Percentiles rank a stretch among this genome's conserved stretches.
phyloP scores from a whole-genome alignment of 2,888 invertebrate genomes.

The Dicyrtomina minuta region DNA sequence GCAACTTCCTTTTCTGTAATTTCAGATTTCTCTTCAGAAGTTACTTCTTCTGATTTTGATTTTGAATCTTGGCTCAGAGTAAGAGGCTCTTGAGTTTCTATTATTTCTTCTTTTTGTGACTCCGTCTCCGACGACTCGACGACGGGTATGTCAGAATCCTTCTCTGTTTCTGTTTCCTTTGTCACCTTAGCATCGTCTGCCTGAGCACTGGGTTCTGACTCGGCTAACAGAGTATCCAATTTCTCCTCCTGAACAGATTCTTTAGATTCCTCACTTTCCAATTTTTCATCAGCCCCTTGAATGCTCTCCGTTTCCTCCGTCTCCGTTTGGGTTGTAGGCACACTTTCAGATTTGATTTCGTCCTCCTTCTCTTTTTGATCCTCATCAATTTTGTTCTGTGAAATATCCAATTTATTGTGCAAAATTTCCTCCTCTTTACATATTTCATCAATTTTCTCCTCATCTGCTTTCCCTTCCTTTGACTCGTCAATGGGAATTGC shows the following conservation, averaged over 20 bases:
- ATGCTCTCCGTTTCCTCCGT: not conserved
- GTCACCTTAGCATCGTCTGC: not conserved
- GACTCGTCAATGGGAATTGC: not conserved
- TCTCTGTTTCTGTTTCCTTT: not conserved
- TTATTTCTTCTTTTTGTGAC: no score
- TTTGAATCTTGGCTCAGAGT: no score
- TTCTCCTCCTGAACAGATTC: no score
- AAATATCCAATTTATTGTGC: not conserved
- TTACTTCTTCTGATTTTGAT: no score
- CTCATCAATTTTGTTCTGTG: not conserved
- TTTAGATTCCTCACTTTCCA: no score
- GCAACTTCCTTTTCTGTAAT: no score
- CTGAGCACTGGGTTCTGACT: not conserved
- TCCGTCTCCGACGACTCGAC: no score
- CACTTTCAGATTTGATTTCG: not conserved
- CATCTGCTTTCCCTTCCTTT: conserved; percentile 29
- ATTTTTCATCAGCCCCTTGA: not conserved
- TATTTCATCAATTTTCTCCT: not conserved
- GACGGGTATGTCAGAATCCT: no score
- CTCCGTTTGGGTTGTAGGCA: not conserved
- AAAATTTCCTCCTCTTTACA: not conserved
- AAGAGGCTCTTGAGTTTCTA: no score
- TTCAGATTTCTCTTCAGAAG: no score
- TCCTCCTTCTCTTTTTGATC: not conserved
- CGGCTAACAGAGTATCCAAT: no score